These are phyloP conservation scores for Gymnothorax reevesii DNA, from an alignment of 2,797 vertebrate genomes.

Conservation along the genomic window DNA sequence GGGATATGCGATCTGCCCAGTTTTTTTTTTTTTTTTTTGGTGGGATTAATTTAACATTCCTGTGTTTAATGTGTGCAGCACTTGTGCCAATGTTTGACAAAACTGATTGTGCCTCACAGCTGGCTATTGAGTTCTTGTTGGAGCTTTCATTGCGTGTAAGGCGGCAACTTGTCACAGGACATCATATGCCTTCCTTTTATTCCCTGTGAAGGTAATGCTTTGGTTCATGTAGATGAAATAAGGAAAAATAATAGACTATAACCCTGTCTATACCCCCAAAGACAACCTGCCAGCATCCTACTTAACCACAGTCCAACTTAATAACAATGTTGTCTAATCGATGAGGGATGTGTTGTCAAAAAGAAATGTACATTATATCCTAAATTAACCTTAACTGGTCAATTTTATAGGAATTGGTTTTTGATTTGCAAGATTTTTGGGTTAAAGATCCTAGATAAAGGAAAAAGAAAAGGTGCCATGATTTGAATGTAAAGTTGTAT, in stretches of 20 bases:
- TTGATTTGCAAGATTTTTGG: background rate
- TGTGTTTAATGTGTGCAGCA: background rate
- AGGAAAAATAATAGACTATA: background rate
- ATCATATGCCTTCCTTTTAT: background rate
- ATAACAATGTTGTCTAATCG: conserved; percentile 23
- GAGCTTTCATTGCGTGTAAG: conserved; percentile 17
- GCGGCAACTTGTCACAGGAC: background rate
- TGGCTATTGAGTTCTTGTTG: background rate
- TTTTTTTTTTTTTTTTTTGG: too few relatives aligned
- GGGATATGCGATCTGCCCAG: background rate
- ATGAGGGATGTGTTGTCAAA: background rate
- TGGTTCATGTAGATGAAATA: background rate
- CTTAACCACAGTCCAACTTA: conserved; percentile 33
- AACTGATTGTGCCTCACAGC: too few relatives aligned
- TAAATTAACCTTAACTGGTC: background rate
- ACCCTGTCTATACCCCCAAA: background rate
- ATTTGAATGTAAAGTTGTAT: background rate
- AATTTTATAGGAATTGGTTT: background rate
- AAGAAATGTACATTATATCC: background rate
- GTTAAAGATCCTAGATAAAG: too few relatives aligned
- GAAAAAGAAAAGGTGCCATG: background rate
- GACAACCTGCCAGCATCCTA: background rate
- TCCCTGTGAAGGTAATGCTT: conserved; percentile 8
- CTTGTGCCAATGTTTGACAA: background rate
- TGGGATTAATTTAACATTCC: background rate